These are phyloP conservation scores for Morelia viridis DNA, from an alignment of 2,797 vertebrate species.

Conservation along the genomic window DNA sequence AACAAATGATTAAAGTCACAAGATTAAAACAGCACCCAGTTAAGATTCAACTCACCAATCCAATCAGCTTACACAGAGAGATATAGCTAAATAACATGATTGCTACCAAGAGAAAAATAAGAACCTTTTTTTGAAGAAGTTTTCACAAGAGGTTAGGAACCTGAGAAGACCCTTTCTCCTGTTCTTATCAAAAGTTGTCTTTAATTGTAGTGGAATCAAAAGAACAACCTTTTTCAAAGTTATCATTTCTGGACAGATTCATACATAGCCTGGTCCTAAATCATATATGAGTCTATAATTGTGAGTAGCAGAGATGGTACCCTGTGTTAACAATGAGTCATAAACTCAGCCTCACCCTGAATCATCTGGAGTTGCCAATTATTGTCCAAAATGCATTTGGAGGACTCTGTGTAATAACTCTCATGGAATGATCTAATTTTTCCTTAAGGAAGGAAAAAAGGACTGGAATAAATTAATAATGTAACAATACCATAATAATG, in stretches of 20 bases:
- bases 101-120: neutral
- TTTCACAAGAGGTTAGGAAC: neutral
- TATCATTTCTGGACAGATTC: neutral
- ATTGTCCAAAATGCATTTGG: neutral
- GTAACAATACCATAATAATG: neutral
- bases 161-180: neutral
- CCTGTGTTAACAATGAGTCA: neutral
- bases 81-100: neutral
- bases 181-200: neutral
- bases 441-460: neutral
- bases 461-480: neutral
- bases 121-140: neutral
- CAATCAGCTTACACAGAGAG: neutral
- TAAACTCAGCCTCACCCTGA: neutral
- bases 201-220: neutral
- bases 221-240: neutral
- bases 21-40: neutral
- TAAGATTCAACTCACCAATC: neutral
- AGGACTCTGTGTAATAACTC: neutral
- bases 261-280: neutral
- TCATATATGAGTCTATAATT: neutral
- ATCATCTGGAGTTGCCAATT: neutral
- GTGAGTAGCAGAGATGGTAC: neutral
- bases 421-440: neutral
- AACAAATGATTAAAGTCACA: neutral